Evolutionary conservation across 2,113 vertebrate species (phyloP), one percentile per base, ranked within the genome.

Genomic region (Alces alces): DNA sequence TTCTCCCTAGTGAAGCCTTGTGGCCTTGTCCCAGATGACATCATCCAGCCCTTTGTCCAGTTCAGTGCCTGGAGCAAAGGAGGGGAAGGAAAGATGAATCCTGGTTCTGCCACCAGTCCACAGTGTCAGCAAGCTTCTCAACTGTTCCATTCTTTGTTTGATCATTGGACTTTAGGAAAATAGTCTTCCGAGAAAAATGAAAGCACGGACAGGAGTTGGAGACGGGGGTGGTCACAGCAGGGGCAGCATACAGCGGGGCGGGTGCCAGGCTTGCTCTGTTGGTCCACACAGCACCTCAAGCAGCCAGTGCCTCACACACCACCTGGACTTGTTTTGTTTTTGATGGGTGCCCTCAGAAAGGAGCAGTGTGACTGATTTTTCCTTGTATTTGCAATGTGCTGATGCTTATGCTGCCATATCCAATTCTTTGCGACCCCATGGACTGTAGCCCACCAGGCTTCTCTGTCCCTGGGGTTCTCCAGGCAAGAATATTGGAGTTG

Each of bases 161-260:
- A 47, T 23, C 23, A 9, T 54, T 73, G 23, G 33, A 23, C 23
- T 19, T 19, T 47, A 30, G 70, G n/a, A 66, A 50, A n/a, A 28
- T 4, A 4, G 4, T 27, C 30, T 79, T 23, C 86, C 43, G 27
- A 43, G 21, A 28, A 9, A 78, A 76, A 19, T 7, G 6, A 6
- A 12, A 6, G 23, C 2, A 3, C 7, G 1, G 47, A 2, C 3
- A 5, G 21, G 70, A 39, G 4, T 2, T 12, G 27, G 33, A 12
- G 25, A 23, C 0, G 0, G 3, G 66, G 12, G 1, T 5, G 16
- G 5, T 19, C 14, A 2, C 3, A 14, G 19, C 39, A 28, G 70
- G 17, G 28, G 36, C 30, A 12, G 25, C 3, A 0, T 0, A 0
- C 1, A 12, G 43, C 0, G 1, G 0, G 0, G 6, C 5, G 8